A percentile compares a stretch with the other conserved stretches of the same genome.
Conservation (phyloP, 1,140 invertebrate species). For the Neotoxoptera formosana region DNA sequence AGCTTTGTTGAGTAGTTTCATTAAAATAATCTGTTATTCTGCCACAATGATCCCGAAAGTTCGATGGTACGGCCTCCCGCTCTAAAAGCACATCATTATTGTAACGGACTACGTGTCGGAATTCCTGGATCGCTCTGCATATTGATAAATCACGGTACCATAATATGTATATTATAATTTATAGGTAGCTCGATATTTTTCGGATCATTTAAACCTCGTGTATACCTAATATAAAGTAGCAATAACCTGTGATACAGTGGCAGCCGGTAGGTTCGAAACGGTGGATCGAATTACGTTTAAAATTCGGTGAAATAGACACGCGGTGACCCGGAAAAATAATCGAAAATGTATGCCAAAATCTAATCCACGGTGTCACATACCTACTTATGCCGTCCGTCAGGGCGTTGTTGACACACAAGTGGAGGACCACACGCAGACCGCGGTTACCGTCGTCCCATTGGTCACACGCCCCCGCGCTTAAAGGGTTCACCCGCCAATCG, state of each 20-base stretch:
- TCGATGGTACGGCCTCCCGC: background rate
- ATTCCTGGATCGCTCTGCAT: background rate
- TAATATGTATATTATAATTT: no score
- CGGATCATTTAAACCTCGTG: background rate
- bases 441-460: background rate
- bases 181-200: no score
- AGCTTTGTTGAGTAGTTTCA: background rate
- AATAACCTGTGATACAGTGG: no score
- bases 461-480: background rate
- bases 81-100: background rate
- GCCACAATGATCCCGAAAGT: background rate
- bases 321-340: background rate
- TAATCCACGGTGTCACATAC: background rate
- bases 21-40: background rate
- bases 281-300: background rate
- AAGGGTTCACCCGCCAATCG: background rate
- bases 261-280: background rate
- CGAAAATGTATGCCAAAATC: background rate
- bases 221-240: background rate
- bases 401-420: background rate
- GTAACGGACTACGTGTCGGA: background rate
- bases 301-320: background rate
- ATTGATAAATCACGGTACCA: background rate
- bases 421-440: background rate
- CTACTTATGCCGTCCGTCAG: background rate